Base-by-base conservation (phyloP, 2,888 invertebrate genomes). In the Schrankia costaestrigalis region DNA sequence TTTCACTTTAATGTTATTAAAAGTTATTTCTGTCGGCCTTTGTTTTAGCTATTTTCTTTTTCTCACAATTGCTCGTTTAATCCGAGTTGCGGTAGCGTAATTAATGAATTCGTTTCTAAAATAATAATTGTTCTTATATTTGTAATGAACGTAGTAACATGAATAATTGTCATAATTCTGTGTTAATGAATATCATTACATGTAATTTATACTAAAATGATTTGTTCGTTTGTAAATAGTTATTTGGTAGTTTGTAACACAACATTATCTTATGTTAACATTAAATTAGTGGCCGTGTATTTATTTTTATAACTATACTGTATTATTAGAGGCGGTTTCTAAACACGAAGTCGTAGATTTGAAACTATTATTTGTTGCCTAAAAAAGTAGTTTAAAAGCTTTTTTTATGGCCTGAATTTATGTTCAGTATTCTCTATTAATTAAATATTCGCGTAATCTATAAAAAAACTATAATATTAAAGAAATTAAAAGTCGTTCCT, bases 61-160 rank as follows among this genome's bases (percentile, higher is more conserved):
- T 54, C 41, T 31, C 32, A 37, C 33, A 39, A 37, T 41, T 37
- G 21, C n/a, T n/a, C n/a, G n/a, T n/a, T n/a, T 29, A 36, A 37
- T 39, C 45, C 41, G 29, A 15, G 26, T 35, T 31, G 19, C 34
- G 21, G 26, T 35, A 26, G 18, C 18, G 27, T 57, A 46, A 50
- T 54, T 41, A 57, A 56, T 54, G 38, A 32, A 42, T 35, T 36
- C 42, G 38, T 54, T 54, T 51, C 40, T 40, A 26, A 45, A 54
- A 50, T 56, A 56, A 57, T 57, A 51, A 41, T 45, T 41, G 41
- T 47, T 57, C 2, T 25, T 50, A 54, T 47, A 54, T 47, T 41
- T 45, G 38, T 50, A 57, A 50, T 57, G 44, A 54, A 14, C 37
- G 44, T 42, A 45, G 44, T 30, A 45, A 54, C 57, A 46, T 39